A percentile compares a stretch with the other conserved stretches of the same genome.
Evolutionary conservation across 2,113 vertebrate species (phyloP).

Genomic region (Microtus richardsoni): DNA sequence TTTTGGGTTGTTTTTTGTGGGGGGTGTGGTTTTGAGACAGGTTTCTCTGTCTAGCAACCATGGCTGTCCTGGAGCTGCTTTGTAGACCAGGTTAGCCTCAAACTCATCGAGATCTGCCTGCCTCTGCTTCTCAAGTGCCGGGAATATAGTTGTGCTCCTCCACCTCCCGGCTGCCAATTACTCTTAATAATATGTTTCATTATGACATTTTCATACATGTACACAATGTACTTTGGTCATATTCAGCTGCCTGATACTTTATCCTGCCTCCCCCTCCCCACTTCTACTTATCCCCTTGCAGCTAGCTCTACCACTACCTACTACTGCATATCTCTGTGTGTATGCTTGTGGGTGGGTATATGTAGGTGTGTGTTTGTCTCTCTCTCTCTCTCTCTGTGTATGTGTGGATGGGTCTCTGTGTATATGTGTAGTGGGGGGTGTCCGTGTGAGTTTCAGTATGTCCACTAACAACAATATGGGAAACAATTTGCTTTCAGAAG

Average conservation of each 20-base stretch:
- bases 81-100: not conserved
- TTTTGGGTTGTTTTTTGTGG: not conserved
- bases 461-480: not conserved
- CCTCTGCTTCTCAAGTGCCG: not conserved
- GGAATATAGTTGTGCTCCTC: not conserved
- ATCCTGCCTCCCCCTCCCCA: too few relatives aligned
- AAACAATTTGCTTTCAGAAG: not conserved
- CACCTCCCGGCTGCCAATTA: not conserved
- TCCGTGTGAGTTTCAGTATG: not conserved
- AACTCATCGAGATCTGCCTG: not conserved
- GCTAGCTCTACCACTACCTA: not conserved
- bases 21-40: not conserved
- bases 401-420: not conserved
- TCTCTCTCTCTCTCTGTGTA: not conserved
- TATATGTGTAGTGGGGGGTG: not conserved
- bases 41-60: not conserved
- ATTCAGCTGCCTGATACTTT: not conserved
- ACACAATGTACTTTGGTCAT: not conserved
- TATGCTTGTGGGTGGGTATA: not conserved
- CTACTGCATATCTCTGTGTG: not conserved
- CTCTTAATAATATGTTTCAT: not conserved
- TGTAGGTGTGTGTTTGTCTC: not conserved
- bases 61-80: not conserved
- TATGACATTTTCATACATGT: not conserved
- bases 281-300: not conserved